Conservation (phyloP, 2,113 vertebrate genomes). For the Scomber colias region DNA sequence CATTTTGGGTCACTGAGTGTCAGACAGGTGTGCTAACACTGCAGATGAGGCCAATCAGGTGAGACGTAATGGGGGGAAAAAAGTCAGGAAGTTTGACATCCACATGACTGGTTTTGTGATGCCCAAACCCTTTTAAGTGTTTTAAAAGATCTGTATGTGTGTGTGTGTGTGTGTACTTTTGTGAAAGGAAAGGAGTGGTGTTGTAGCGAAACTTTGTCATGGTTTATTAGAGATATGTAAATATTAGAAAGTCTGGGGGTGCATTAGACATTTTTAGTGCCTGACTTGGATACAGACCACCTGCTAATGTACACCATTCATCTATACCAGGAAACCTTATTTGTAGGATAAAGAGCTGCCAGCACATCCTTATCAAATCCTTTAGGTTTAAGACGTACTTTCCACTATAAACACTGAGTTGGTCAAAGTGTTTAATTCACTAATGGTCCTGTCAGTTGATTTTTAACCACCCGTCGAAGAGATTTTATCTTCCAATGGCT, state of each 20-base stretch:
- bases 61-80: neutral
- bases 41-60: conserved; percentile 24
- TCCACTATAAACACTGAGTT: conserved; percentile 37
- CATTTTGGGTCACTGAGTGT: conserved; percentile 13
- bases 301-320: conserved; percentile 37
- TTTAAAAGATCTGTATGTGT: conserved; percentile 51
- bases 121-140: conserved; percentile 45
- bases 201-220: neutral
- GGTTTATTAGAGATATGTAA: conserved; percentile 43
- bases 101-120: conserved; percentile 39
- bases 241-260: conserved; percentile 26
- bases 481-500: conserved; percentile 21
- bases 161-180: conserved; percentile 13
- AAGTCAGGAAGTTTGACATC: conserved; percentile 64
- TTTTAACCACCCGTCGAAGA: neutral
- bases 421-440: neutral
- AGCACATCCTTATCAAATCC: conserved; percentile 34
- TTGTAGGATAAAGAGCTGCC: neutral
- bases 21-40: conserved; percentile 35
- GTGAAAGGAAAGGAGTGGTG: neutral
- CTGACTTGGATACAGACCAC: conserved; percentile 19
- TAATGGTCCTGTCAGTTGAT: neutral
- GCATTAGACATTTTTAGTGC: conserved; percentile 36
- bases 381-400: neutral
- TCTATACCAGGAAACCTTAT: conserved; percentile 6